Evolutionary conservation across 2,888 invertebrate genomes (phyloP).

Genomic region (Hetaerina titia): DNA sequence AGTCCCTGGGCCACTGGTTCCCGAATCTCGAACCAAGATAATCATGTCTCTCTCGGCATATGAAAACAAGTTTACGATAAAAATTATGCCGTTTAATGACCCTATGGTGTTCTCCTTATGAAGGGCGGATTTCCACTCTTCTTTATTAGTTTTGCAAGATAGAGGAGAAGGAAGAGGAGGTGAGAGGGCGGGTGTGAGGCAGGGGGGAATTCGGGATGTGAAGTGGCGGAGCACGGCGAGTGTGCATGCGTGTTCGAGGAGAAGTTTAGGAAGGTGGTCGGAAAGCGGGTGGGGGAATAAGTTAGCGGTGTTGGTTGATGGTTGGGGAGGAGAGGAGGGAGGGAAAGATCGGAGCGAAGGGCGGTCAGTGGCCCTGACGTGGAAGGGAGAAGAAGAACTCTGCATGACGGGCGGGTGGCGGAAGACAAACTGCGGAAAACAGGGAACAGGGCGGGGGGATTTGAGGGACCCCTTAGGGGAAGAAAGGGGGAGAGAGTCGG

Average conservation of each 20-base stretch:
- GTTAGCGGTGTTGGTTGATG: neutral
- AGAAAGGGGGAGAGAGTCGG: neutral
- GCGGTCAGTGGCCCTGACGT: slow-evolving; percentile 56
- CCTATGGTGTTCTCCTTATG: neutral
- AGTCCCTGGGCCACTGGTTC: no score
- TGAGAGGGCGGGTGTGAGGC: neutral
- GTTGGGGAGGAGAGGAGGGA: neutral
- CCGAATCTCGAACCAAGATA: no score
- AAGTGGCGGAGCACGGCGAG: neutral
- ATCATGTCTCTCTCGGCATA: no score
- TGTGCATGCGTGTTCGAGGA: neutral
- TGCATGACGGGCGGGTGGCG: neutral
- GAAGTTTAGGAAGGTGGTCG: neutral
- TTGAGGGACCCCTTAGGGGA: neutral
- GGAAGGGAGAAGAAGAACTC: neutral
- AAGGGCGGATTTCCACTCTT: neutral
- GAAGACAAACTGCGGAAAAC: neutral
- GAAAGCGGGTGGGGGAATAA: neutral
- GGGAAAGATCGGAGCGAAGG: slow-evolving; percentile 18
- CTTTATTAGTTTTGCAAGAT: no score
- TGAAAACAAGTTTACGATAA: no score
- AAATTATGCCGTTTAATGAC: no score
- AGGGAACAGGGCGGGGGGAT: neutral
- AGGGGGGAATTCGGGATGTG: neutral
- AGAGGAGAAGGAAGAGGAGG: neutral